Evolutionary conservation across 2,797 vertebrate genomes (phyloP).

Genomic region (Falco columbarius): DNA sequence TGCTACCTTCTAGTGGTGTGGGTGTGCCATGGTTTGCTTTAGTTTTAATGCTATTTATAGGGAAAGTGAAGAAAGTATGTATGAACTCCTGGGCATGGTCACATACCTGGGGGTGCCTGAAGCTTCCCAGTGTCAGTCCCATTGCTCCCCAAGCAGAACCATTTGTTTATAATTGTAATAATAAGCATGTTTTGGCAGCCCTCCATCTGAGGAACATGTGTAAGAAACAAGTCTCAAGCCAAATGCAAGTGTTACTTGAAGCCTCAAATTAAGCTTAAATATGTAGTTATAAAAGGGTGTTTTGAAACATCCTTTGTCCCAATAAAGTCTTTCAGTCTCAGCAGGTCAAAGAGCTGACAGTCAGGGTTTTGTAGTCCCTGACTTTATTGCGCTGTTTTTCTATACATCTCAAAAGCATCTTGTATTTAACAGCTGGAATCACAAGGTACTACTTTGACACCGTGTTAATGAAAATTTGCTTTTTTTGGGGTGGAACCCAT

Average conservation of each 20-base stretch:
- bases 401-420: neutral
- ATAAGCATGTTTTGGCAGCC: neutral
- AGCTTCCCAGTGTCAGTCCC: neutral
- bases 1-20: neutral
- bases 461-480: neutral
- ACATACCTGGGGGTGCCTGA: neutral
- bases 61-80: neutral
- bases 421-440: neutral
- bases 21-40: neutral
- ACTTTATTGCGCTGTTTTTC: neutral
- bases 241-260: neutral
- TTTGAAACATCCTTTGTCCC: neutral
- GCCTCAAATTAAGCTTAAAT: neutral
- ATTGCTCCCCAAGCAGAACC: neutral
- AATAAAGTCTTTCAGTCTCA: neutral
- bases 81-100: neutral
- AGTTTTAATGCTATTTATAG: neutral
- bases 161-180: slow-evolving; percentile 34
- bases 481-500: neutral
- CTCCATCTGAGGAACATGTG: neutral
- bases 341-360: neutral
- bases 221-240: neutral
- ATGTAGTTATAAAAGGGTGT: neutral
- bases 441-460: neutral
- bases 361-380: neutral